Conservation (phyloP, 1,140 invertebrate genomes). For the Bombus picipes region DNA sequence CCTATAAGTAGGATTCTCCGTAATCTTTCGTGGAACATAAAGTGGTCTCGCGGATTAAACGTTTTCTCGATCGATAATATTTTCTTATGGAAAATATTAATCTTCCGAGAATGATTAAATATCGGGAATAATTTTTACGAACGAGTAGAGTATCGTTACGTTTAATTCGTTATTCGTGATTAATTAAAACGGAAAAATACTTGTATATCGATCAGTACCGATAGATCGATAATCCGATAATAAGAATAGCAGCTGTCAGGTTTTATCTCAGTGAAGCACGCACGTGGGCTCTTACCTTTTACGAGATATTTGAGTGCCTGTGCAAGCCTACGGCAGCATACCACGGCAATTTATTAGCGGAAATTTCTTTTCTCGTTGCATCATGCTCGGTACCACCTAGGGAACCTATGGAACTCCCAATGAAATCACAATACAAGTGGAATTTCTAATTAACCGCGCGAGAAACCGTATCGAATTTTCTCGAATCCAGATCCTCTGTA, state of each 20-base stretch:
- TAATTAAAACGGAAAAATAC: neutral
- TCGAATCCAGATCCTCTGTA: neutral
- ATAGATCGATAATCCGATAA: neutral
- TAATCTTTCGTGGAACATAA: neutral
- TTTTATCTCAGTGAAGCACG: neutral
- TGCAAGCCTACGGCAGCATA: constrained; percentile 65
- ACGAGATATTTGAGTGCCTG: constrained; percentile 62
- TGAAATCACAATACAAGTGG: constrained; percentile 37
- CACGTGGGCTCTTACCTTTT: constrained; percentile 53
- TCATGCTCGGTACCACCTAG: constrained; percentile 43
- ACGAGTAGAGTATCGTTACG: neutral
- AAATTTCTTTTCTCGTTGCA: constrained; percentile 63
- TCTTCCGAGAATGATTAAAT: neutral
- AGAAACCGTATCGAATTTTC: neutral
- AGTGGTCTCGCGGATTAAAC: neutral
- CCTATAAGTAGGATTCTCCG: neutral
- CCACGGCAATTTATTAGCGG: constrained; percentile 67
- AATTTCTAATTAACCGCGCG: constrained; percentile 30
- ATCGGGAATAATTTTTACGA: neutral
- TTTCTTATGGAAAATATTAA: no score
- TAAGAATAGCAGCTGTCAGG: neutral
- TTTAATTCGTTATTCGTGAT: neutral
- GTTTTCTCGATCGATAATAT: neutral
- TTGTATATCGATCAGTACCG: no score
- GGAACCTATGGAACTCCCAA: constrained; percentile 34